Evolutionary conservation across 2,797 vertebrate genomes (phyloP).

Genomic region (Valencia hispanica): DNA sequence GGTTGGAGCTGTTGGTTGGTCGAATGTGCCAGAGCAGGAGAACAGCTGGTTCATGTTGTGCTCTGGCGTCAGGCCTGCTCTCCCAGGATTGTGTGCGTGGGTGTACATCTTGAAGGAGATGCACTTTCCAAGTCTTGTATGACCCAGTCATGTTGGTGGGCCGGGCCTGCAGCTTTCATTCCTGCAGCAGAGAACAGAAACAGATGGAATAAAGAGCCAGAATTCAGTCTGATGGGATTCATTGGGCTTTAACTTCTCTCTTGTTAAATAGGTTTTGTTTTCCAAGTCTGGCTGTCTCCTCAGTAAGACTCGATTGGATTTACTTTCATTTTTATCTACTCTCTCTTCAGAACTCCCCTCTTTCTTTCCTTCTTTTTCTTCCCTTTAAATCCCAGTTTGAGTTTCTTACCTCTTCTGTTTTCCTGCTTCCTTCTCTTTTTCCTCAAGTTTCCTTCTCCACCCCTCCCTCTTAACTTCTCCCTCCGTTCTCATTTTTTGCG

Average conservation of each 20-base stretch:
- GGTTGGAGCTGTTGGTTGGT: slow-evolving; percentile 49
- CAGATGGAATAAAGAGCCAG: slow-evolving; percentile 50
- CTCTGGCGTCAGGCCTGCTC: slow-evolving; percentile 54
- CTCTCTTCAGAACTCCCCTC: neutral
- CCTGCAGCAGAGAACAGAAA: slow-evolving; percentile 57
- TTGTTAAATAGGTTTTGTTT: slow-evolving; percentile 28
- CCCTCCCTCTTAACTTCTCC: neutral
- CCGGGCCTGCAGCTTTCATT: slow-evolving; percentile 21
- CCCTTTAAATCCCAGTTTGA: neutral
- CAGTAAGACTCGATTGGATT: slow-evolving; percentile 31
- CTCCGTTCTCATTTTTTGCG: neutral
- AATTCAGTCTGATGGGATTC: slow-evolving; percentile 41
- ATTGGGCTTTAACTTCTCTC: slow-evolving; percentile 33
- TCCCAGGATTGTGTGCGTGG: slow-evolving; percentile 60
- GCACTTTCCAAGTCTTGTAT: slow-evolving; percentile 42
- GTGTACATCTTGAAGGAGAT: slow-evolving; percentile 50
- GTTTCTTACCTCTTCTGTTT: neutral
- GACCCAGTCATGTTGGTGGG: slow-evolving; percentile 51
- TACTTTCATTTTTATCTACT: slow-evolving; percentile 9
- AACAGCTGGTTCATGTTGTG: slow-evolving; percentile 71
- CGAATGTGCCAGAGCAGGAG: slow-evolving; percentile 34
- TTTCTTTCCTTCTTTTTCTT: neutral
- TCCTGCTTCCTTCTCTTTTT: neutral
- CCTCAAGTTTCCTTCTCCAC: neutral
- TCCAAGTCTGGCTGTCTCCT: slow-evolving; percentile 40